Percentiles rank a stretch among this genome's conserved stretches.
Conservation (phyloP, 2,888 invertebrate genomes). For the Linyphia triangularis region DNA sequence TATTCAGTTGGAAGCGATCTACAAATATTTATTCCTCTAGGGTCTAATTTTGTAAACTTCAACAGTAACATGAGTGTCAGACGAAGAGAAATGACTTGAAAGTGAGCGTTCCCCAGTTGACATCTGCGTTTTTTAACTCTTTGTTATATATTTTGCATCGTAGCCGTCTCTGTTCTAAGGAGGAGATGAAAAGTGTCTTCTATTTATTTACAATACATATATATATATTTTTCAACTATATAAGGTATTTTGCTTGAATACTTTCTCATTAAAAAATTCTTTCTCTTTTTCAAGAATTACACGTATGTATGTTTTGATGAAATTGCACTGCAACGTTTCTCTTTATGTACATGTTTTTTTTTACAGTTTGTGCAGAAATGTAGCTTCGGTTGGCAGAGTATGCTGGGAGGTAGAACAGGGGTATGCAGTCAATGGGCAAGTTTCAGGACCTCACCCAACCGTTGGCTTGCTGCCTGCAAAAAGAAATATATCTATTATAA, state of each 20-base stretch:
- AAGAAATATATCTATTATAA: neutral
- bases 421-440: conserved; percentile 27
- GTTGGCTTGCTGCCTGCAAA: conserved; percentile 71
- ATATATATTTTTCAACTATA: conserved; percentile 46
- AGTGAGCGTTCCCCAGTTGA: conserved; percentile 66
- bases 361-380: conserved; percentile 32
- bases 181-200: conserved; percentile 42
- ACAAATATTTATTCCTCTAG: conserved; percentile 70
- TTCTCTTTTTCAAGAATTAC: conserved; percentile 41
- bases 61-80: conserved; percentile 71
- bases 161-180: conserved; percentile 26
- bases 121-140: conserved; percentile 65
- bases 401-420: conserved; percentile 68
- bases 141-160: conserved; percentile 54
- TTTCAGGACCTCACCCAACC: conserved; percentile 74
- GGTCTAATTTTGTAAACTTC: conserved; percentile 70
- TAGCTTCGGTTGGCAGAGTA: conserved; percentile 46
- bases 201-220: conserved; percentile 66
- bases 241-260: conserved; percentile 50
- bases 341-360: conserved; percentile 27
- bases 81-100: conserved; percentile 57
- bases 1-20: conserved; percentile 73
- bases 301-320: conserved; percentile 73
- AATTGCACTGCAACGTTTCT: conserved; percentile 27
- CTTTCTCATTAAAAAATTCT: conserved; percentile 51